Evolutionary conservation across 2,797 vertebrate species (phyloP), one percentile per base, ranked within the genome.

Genomic region (Benthosema pterotum): DNA sequence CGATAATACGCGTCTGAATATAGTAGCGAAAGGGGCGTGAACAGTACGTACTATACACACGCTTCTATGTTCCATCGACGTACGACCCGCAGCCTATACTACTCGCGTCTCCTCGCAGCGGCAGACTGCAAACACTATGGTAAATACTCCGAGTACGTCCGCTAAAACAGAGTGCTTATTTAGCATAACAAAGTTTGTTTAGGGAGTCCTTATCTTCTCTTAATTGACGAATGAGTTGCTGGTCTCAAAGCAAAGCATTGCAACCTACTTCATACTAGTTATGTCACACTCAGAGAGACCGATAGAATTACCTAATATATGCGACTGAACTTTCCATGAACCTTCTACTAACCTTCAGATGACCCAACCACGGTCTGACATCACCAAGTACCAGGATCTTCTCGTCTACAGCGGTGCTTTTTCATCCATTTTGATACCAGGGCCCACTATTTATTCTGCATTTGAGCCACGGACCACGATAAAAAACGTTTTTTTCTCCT

Each of bases 251-350:
- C 53, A 85, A 91, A 38, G 32, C 32, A 38, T 38, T 38, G 92
- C 93, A 89, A 90, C 93, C 94, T 93, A 93, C 94, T 94, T 92
- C 94, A 90, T 93, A 93, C 93, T 91, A 86, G 94, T 95, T 94
- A 93, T 93, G 95, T 95, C 95, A 95, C 92, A 84, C 94, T 95
- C 95, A 95, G 92, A 84, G 90, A 78, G 92, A 93, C 86, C 93
- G 94, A 93, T 93, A 93, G 93, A 90, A 94, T 96, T 94, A 94
- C 94, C 93, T 96, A 95, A 97, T 95, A 94, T 94, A 96, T 95
- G 95, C 94, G 90, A 82, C 81, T 98, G 96, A 97, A 98, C 96
- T 98, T 94, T 94, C 88, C 61, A 84, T 96, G 96, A 98, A 97
- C 96, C 95, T 68, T 91, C 93, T 93, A 91, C 89, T 97, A 95